phyloP scores from a whole-genome alignment of 2,797 vertebrate species.

The Falco cherrug region DNA sequence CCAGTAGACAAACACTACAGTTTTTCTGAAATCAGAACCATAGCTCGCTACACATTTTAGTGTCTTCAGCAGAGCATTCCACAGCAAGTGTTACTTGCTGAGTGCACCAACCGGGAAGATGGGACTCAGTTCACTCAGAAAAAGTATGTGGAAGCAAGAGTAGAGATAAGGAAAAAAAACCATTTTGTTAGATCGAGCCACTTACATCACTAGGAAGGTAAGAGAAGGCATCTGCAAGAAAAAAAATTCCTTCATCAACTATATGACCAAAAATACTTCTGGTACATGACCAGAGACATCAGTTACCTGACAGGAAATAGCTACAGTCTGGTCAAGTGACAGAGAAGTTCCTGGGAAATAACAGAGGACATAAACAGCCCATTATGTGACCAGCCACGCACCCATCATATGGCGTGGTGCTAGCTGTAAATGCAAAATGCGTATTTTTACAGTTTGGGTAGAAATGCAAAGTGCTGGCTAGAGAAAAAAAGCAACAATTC shows the following conservation, averaged over 20 bases:
- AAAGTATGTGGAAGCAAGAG: background rate
- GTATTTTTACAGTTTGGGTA: background rate
- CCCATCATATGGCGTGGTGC: fast-evolving
- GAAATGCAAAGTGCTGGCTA: background rate
- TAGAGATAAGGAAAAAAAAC: background rate
- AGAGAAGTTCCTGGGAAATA: background rate
- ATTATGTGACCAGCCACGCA: background rate
- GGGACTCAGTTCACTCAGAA: background rate
- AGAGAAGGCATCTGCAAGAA: background rate
- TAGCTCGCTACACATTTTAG: background rate
- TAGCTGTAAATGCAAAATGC: background rate
- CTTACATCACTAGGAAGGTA: background rate
- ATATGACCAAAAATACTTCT: background rate
- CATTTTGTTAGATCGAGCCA: background rate
- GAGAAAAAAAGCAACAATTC: background rate
- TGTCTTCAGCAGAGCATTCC: background rate
- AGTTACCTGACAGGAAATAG: background rate
- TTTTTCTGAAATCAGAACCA: background rate
- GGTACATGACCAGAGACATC: background rate
- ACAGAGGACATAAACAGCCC: background rate
- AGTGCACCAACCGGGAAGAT: background rate
- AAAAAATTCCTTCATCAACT: background rate
- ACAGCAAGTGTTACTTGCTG: background rate
- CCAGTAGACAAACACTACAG: background rate
- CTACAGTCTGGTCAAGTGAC: background rate